Evolutionary conservation across 2,797 vertebrate genomes (phyloP).

Genomic region (Phoebastria nigripes): DNA sequence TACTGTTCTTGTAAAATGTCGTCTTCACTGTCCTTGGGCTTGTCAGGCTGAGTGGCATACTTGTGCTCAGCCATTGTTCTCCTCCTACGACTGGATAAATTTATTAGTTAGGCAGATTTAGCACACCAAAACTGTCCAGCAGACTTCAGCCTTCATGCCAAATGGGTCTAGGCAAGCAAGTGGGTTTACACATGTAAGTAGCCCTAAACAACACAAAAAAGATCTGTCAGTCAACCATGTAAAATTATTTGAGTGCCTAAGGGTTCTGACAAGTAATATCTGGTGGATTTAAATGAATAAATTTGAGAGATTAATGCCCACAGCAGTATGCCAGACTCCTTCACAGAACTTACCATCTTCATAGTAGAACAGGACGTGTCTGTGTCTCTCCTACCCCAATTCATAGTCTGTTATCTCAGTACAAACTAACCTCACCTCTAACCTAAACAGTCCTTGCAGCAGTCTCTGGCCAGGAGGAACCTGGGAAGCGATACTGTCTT

Average conservation of each 20-base stretch:
- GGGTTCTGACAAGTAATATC: not conserved
- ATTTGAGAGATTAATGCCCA: not conserved
- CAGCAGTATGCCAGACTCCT: not conserved
- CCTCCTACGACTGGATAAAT: not conserved
- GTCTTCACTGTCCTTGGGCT: not conserved
- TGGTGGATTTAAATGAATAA: not conserved
- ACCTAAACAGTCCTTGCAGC: not conserved
- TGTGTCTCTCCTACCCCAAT: not conserved
- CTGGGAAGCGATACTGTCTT: not conserved
- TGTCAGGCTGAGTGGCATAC: not conserved
- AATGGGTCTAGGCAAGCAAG: not conserved
- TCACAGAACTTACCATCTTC: not conserved
- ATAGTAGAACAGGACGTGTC: not conserved
- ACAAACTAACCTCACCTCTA: not conserved
- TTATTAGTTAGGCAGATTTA: not conserved
- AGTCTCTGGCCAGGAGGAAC: not conserved
- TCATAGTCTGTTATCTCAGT: not conserved
- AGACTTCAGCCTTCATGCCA: not conserved
- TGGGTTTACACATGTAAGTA: not conserved
- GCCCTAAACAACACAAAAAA: not conserved
- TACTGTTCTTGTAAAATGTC: not conserved
- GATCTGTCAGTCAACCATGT: not conserved
- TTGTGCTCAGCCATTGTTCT: not conserved
- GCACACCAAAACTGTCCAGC: not conserved
- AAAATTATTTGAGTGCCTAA: not conserved